A percentile compares a stretch with the other conserved stretches of the same genome.
Conservation (phyloP, 2,797 vertebrate species). For the Vespertilio murinus region DNA sequence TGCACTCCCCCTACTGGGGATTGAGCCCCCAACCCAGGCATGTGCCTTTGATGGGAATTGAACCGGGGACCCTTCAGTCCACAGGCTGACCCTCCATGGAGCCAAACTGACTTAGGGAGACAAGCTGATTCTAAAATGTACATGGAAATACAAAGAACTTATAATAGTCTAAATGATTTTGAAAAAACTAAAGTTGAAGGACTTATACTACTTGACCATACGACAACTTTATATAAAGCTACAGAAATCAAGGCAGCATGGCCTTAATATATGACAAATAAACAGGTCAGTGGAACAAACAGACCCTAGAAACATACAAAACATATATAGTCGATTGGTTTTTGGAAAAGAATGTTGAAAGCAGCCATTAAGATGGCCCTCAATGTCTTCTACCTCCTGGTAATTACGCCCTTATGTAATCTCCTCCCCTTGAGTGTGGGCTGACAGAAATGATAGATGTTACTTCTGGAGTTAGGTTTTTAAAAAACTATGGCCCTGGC, state of each 20-base stretch:
- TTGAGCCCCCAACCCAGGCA: too few relatives aligned
- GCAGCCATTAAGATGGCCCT: background rate
- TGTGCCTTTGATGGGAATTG: too few relatives aligned
- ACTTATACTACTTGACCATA: background rate
- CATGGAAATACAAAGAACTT: too few relatives aligned
- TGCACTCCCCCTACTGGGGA: too few relatives aligned
- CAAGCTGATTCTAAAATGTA: too few relatives aligned
- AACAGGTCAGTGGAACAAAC: background rate
- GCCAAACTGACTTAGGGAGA: too few relatives aligned
- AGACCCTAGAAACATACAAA: background rate
- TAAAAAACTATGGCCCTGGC: background rate
- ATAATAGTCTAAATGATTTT: conserved; percentile 13
- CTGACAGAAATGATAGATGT: background rate
- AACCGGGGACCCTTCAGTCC: too few relatives aligned
- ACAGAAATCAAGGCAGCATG: background rate
- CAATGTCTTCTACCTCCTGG: background rate
- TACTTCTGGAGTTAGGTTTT: background rate
- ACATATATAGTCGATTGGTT: background rate
- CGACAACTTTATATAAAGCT: background rate
- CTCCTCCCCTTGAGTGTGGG: too few relatives aligned
- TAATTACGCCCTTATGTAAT: background rate
- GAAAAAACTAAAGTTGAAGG: background rate
- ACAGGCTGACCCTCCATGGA: too few relatives aligned
- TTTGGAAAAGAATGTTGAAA: conserved; percentile 9
- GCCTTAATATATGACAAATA: background rate